Base-by-base conservation (phyloP, 2,888 invertebrate genomes). In the Caenorhabditis virilis region DNA sequence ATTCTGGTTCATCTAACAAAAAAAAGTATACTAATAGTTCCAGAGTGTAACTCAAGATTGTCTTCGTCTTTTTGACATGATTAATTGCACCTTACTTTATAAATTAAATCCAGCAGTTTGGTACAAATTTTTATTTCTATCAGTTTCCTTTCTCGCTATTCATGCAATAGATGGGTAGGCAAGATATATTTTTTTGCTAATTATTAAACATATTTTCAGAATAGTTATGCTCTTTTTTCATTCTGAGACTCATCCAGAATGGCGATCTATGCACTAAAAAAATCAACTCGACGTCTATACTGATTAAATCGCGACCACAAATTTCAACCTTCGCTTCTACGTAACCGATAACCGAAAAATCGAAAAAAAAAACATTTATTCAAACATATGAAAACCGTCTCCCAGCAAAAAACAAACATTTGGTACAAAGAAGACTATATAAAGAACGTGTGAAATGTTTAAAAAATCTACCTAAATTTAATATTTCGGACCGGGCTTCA, bases 31-130 rank as follows among this genome's bases (percentile, higher is more conserved):
- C 6, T 7, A 7, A 7, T 16, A 2, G 6, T 43, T 61, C 30
- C 58, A 64, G 64, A 64, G 64, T 36, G 58, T 59, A 15, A 36
- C 55, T 25, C 64, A 64, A 20, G 64, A 64, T 58, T 53, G 50
- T 36, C 51, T 64, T 20, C 64, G 59, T 36, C 41, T 64, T 43
- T 53, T 58, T 42, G 64, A 64, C 51, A 64, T 64, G 64, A 46
- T 64, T 41, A 64, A 64, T 38, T 58, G 58, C 42, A 59, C 64
- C 20, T 51, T 64, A n/a, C 33, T 58, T 26, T 64, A 47, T 47
- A 64, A 64, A 50, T 45, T 64, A 45, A 58, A 59, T 43, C 48
- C 49, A 20, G 55, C 39, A 16, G 11, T 55, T 16, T 64, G 64
- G 64, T 64, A 54, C 53, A 52, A 59, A 42, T 64, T 64, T 43